These are phyloP conservation scores for Zosterops japonicus DNA, from an alignment of 2,113 vertebrate species.

Conservation along the genomic window DNA sequence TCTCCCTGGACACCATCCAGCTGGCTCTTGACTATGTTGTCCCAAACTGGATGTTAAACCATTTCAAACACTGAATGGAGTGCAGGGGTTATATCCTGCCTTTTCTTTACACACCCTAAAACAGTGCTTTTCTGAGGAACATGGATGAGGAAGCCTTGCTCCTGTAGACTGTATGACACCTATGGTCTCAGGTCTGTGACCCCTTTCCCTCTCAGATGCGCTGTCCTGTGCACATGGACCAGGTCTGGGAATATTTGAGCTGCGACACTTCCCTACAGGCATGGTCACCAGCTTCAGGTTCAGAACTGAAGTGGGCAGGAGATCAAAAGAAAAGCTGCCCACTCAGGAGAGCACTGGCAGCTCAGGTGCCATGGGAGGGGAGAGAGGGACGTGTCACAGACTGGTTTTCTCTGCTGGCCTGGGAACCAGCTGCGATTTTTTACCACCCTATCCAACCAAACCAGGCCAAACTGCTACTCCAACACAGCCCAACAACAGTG, in stretches of 20 bases:
- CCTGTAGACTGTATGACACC: background rate
- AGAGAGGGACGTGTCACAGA: background rate
- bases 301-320: rapidly evolving
- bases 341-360: background rate
- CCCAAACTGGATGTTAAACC: background rate
- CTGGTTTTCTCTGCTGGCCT: background rate
- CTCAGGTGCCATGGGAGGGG: background rate
- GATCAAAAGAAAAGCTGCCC: background rate
- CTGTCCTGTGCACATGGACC: rapidly evolving
- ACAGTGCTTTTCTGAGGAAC: background rate
- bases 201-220: rapidly evolving
- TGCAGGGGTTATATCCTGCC: rapidly evolving
- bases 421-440: conserved; percentile 3
- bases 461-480: background rate
- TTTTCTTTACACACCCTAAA: background rate
- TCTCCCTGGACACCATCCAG: conserved; percentile 11
- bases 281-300: background rate
- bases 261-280: background rate
- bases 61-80: background rate
- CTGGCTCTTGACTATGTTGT: background rate
- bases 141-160: background rate
- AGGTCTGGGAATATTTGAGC: background rate
- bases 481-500: background rate
- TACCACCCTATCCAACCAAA: background rate
- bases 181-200: rapidly evolving